Evolutionary conservation across 2,888 invertebrate genomes (phyloP), one percentile per base, ranked within the genome.

Genomic region (Brachyopa scutellaris): DNA sequence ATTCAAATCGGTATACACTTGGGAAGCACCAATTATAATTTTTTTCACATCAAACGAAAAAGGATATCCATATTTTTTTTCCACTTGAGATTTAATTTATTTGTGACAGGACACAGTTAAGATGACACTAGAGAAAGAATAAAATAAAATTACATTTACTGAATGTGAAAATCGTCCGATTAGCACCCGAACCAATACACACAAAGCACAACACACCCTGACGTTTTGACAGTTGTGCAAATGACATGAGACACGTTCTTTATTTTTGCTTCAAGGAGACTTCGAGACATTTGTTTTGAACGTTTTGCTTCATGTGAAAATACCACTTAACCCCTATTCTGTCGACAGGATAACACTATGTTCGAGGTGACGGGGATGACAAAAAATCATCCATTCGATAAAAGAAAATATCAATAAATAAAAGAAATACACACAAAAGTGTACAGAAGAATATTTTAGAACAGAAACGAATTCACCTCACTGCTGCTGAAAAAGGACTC

Each of bases 401-500:
- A 17, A 31, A 57, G 36, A 47, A 67, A 66, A 61, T 73, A 51
- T 80, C 57, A 64, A 70, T 74, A 74, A 78, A 62, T 67, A 64
- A 40, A 31, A 55, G 51, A 51, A 45, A 51, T 62, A 74, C 74
- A 80, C 69, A 74, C 69, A 64, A 69, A 51, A 74, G 80, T 74
- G 69, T 80, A 80, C 74, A 80, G 74, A 80, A 80, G 73, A 69
- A 80, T 70, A n/a, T n/a, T n/a, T 80, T 51, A 80, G 80, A 74
- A 70, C 80, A 64, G 9, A 38, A 57, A 36, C 31, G 40, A 76
- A 80, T 80, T 80, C 80, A 80, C 80, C 80, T 74, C 80, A 74
- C 79, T 69, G 61, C 55, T 42, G 73, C 40, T 61, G 73, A 31
- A 74, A 62, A 79, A 47, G 26, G 73, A 47, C n/a, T 51, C 19